Evolutionary conservation across 1,140 invertebrate species (phyloP).

Genomic region (Zaprionus capensis): DNA sequence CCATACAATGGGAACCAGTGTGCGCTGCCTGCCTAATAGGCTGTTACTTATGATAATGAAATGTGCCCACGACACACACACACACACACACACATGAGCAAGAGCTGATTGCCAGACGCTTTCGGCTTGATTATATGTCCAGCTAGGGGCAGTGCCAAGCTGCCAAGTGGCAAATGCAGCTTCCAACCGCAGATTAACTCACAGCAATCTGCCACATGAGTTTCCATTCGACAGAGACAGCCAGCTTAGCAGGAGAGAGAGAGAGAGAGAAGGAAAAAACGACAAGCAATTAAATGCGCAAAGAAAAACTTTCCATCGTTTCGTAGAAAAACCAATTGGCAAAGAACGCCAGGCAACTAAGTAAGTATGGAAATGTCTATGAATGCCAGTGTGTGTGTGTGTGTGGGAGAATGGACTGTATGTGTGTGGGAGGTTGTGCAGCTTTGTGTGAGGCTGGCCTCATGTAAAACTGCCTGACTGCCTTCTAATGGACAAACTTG

Average conservation of each 20-base stretch:
- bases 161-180: constrained; percentile 65
- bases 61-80: constrained; percentile 5
- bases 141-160: constrained; percentile 27
- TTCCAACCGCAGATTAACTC: constrained; percentile 72
- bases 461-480: constrained; percentile 7
- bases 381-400: not conserved
- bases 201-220: constrained; percentile 26
- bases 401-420: constrained; percentile 11
- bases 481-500: constrained; percentile 1
- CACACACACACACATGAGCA: not conserved
- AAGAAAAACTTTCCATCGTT: constrained; percentile 66
- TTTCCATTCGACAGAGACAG: constrained; percentile 7
- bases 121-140: constrained; percentile 24
- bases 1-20: too few species aligned
- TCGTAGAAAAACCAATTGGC: constrained; percentile 49
- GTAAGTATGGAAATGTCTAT: constrained; percentile 58
- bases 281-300: constrained; percentile 69
- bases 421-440: not conserved
- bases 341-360: constrained; percentile 50
- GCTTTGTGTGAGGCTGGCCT: not conserved
- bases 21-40: constrained; percentile 9
- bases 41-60: constrained; percentile 34
- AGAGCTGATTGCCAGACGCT: constrained; percentile 15
- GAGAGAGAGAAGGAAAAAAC: not conserved
- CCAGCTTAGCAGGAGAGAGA: not conserved